Conservation (phyloP, 2,113 vertebrate genomes). For the Caloenas nicobarica region DNA sequence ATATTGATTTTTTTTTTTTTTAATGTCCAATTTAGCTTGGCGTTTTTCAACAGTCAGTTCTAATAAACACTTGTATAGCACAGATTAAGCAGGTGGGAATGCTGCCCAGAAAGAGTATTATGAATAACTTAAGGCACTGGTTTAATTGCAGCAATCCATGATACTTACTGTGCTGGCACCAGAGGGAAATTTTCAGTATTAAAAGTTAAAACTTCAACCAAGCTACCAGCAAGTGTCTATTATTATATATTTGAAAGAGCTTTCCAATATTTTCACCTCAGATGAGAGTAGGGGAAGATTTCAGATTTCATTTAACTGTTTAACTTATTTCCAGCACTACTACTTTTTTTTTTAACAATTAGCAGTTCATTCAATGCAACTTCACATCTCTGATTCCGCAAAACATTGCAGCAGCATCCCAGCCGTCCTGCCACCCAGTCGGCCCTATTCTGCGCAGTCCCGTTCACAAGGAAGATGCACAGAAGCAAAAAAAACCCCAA, state of each 20-base stretch:
- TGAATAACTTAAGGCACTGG: slow-evolving; percentile 64
- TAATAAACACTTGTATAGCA: slow-evolving; percentile 43
- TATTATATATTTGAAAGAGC: not conserved
- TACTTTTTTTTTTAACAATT: not conserved
- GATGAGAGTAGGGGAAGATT: not conserved
- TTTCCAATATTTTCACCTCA: not conserved
- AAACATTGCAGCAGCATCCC: not conserved
- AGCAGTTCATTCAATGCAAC: not conserved
- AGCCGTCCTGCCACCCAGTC: not conserved
- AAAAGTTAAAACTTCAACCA: slow-evolving; percentile 19
- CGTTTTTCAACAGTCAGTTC: slow-evolving; percentile 59
- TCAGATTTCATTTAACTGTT: not conserved
- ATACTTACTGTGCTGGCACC: slow-evolving; percentile 66
- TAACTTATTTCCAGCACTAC: not conserved
- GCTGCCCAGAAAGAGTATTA: slow-evolving; percentile 71
- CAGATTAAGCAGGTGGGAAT: slow-evolving; percentile 68
- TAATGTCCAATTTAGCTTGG: slow-evolving; percentile 33
- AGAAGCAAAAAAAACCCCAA: not conserved
- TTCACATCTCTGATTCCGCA: not conserved
- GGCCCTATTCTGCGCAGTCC: not conserved
- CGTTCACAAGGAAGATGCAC: not conserved
- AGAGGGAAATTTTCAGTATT: slow-evolving; percentile 50
- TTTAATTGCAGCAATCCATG: slow-evolving; percentile 72
- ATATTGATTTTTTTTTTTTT: slow-evolving; percentile 38
- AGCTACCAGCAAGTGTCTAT: not conserved